Evolutionary conservation across 2,797 vertebrate genomes (phyloP), one percentile per base, ranked within the genome.

Genomic region (Champsocephalus esox): DNA sequence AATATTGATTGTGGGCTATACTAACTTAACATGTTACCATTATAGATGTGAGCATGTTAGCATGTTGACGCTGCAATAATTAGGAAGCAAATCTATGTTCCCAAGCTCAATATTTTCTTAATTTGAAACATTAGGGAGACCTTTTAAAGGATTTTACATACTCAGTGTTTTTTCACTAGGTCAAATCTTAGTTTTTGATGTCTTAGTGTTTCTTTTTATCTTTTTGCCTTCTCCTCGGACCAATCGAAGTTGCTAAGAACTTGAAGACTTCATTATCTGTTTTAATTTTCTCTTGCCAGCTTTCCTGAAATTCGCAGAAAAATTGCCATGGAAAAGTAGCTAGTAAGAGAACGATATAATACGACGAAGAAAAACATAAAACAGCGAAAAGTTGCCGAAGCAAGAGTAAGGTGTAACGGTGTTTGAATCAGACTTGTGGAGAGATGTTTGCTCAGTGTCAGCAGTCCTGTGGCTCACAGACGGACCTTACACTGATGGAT

Each of bases 401-500:
- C 13, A 41, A 59, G 55, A 4, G 50, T 77, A 57, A 77, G 55
- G 48, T 78, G 73, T 71, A 73, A 54, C 57, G 28, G 68, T 45
- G 50, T 81, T 79, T 77, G 81, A 85, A 88, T 86, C 75, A 57
- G 38, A 73, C 13, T 34, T 57, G 76, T 60, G 52, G 76, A 79
- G 63, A 84, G 65, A 78, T 66, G 65, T 65, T 77, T 68, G 28
- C 67, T 56, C 34, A 5, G 13, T 17, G 28, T 75, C 55, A 55
- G 73, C 81, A 21, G 55, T 57, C 32, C 24, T 77, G 74, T 83
- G 88, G 87, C 80, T 62, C 51, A 50, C 54, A 70, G 38, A 52
- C 68, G 16, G 63, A 84, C 69, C 50, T 81, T 55, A 9, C 21
- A 3, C 70, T 89, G 87, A 92, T 87, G 77, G 80, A 91, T 90